Conservation (phyloP, 2,113 vertebrate genomes). For the Eleginops maclovinus region DNA sequence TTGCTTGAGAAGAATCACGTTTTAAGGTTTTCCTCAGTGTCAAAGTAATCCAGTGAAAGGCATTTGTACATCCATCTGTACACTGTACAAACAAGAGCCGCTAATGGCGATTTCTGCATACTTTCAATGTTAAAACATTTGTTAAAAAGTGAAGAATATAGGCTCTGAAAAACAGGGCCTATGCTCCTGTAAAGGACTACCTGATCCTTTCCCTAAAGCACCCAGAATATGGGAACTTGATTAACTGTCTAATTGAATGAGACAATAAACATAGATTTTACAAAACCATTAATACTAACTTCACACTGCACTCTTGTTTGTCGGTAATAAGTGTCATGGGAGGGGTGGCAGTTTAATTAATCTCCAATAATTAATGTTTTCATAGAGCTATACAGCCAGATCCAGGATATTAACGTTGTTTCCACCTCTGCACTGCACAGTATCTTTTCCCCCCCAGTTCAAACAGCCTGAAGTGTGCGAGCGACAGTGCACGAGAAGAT, state of each 20-base stretch:
- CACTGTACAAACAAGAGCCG: accelerated
- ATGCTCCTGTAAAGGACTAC: neutral
- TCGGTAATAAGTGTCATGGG: neutral
- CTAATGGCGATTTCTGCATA: neutral
- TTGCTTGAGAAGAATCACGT: neutral
- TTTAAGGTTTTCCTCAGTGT: neutral
- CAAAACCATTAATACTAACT: neutral
- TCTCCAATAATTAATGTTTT: neutral
- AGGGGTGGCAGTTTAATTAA: neutral
- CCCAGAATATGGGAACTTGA: neutral
- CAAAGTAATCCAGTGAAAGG: neutral
- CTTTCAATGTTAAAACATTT: accelerated
- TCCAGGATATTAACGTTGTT: neutral
- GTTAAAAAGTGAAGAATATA: neutral
- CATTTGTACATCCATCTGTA: neutral
- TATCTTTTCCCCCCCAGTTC: neutral
- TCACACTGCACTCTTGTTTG: neutral
- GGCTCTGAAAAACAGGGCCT: neutral
- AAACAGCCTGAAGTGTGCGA: constrained; percentile 1
- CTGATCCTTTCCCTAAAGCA: neutral
- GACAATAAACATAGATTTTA: neutral
- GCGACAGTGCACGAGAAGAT: constrained; percentile 30
- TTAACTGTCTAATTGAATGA: neutral
- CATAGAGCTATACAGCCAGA: neutral
- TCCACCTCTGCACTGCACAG: neutral